Evolutionary conservation across 2,113 vertebrate genomes (phyloP).

Genomic region (Seriola dumerili): DNA sequence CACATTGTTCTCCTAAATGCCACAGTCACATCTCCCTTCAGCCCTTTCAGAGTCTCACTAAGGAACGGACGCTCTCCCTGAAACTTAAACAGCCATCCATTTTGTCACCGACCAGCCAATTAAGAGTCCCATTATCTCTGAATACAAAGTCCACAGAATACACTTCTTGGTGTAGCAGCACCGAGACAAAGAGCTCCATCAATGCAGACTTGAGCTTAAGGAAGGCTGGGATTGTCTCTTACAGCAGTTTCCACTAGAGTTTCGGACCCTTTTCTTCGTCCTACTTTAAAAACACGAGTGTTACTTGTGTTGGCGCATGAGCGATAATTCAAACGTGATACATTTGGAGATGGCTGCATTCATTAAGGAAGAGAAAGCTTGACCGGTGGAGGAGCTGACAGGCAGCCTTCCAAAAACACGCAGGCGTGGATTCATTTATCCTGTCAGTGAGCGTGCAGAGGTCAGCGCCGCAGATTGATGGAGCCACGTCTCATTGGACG

Average conservation of each 20-base stretch:
- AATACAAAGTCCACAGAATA: slow-evolving; percentile 73
- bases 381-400: slow-evolving; percentile 30
- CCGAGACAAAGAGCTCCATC: slow-evolving; percentile 67
- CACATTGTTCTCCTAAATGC: slow-evolving; percentile 67
- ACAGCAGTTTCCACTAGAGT: slow-evolving; percentile 52
- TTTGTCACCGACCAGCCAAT: slow-evolving; percentile 73
- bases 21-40: slow-evolving; percentile 57
- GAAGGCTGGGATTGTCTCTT: slow-evolving; percentile 45
- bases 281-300: slow-evolving; percentile 35
- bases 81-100: slow-evolving; percentile 69
- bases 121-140: slow-evolving; percentile 72
- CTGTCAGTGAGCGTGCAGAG: slow-evolving; percentile 27
- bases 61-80: slow-evolving; percentile 56
- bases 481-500: slow-evolving; percentile 76
- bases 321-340: slow-evolving; percentile 41
- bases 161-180: slow-evolving; percentile 60
- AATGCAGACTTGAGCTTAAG: slow-evolving; percentile 58
- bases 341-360: slow-evolving; percentile 37
- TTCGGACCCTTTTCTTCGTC: slow-evolving; percentile 38
- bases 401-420: slow-evolving; percentile 29
- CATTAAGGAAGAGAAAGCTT: slow-evolving; percentile 31
- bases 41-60: slow-evolving; percentile 56
- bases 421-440: slow-evolving; percentile 55
- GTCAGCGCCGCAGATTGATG: slow-evolving; percentile 76
- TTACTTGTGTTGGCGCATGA: slow-evolving; percentile 31